Evolutionary conservation across 2,113 vertebrate genomes (phyloP).

Genomic region (Proterorhinus semilunaris): DNA sequence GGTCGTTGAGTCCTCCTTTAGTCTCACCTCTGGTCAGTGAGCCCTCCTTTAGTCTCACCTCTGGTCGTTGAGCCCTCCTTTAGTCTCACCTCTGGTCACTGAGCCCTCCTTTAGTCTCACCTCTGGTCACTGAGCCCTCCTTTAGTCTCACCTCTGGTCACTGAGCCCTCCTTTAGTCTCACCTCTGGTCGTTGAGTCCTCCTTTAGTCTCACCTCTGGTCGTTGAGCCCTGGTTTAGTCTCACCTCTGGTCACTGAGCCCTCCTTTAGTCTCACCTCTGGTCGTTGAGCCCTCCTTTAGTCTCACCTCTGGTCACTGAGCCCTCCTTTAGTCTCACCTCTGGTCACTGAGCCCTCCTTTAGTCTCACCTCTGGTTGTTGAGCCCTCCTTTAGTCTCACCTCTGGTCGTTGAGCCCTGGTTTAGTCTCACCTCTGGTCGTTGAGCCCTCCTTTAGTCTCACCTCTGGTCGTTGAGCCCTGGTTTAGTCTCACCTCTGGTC

Average conservation of each 20-base stretch:
- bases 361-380: no score
- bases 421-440: no score
- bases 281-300: conserved; percentile 49
- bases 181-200: background rate
- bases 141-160: background rate
- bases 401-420: no score
- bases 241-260: conserved; percentile 58
- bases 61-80: background rate
- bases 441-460: background rate
- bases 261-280: conserved; percentile 10
- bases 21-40: background rate
- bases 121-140: no score
- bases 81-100: conserved; percentile 30
- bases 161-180: background rate
- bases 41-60: no score
- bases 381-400: conserved; percentile 7
- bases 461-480: background rate
- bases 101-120: conserved; percentile 62
- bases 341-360: conserved; percentile 54
- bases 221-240: background rate
- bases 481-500: background rate
- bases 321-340: conserved; percentile 44
- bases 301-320: conserved; percentile 33
- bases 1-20: no score
- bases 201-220: background rate